phyloP scores from a whole-genome alignment of 2,797 vertebrate genomes.

The Sarcoramphus papa region DNA sequence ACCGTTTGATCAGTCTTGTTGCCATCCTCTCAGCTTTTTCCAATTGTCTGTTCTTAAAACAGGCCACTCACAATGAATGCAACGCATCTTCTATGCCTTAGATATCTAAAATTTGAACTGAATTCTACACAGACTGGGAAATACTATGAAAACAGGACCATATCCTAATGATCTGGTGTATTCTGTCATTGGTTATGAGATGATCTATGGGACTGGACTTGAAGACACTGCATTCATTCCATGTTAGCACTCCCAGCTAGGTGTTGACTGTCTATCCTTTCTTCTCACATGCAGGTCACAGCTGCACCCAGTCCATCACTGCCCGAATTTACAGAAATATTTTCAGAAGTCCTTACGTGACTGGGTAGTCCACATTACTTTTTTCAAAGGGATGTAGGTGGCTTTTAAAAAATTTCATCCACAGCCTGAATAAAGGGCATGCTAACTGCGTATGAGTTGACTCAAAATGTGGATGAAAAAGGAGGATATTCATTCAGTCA shows the following conservation, averaged over 20 bases:
- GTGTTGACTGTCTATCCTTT: not conserved
- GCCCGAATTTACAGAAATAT: not conserved
- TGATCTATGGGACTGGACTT: not conserved
- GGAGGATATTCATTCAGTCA: not conserved
- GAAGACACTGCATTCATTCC: not conserved
- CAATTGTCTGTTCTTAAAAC: not conserved
- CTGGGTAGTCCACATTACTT: not conserved
- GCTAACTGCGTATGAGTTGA: not conserved
- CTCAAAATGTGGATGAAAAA: not conserved
- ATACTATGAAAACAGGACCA: not conserved
- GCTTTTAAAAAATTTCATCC: not conserved
- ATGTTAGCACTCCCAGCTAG: not conserved
- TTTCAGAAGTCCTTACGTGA: not conserved
- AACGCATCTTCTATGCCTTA: not conserved
- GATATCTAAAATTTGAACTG: not conserved
- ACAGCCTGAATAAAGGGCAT: not conserved
- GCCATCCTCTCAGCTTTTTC: not conserved
- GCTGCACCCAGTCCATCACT: not conserved
- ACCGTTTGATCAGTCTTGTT: not conserved
- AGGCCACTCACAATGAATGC: not conserved
- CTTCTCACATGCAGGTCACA: not conserved
- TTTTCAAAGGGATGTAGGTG: not conserved
- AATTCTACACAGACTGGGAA: not conserved
- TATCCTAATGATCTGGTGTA: not conserved
- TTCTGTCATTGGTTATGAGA: not conserved